A percentile compares a stretch with the other conserved stretches of the same genome.
phyloP scores from a whole-genome alignment of 2,888 invertebrate species.

The Eristalinus sepulchralis region DNA sequence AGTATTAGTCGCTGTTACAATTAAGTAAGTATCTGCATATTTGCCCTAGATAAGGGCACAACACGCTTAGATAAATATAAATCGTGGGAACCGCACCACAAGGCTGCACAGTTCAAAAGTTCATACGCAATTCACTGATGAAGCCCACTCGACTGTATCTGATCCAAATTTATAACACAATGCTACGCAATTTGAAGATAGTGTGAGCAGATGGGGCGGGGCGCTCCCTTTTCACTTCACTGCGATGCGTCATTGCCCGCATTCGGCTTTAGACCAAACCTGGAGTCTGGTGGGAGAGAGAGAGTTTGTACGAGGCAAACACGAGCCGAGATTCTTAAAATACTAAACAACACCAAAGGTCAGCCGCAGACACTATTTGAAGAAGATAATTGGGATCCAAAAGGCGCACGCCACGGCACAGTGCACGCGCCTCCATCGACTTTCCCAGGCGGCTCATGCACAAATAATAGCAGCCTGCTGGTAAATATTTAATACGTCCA shows the following conservation, averaged over 20 bases:
- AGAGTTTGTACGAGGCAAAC: not conserved
- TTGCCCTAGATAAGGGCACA: not conserved
- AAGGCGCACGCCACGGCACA: not conserved
- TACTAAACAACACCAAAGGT: not conserved
- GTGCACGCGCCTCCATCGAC: not conserved
- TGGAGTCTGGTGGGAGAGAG: not conserved
- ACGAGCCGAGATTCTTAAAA: not conserved
- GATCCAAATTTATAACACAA: conserved; percentile 15
- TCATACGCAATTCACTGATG: conserved; percentile 49
- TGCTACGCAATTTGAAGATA: conserved; percentile 17
- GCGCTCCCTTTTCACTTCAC: conserved; percentile 20
- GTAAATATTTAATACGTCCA: not conserved
- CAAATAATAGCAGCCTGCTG: not conserved
- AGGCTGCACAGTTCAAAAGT: conserved; percentile 54
- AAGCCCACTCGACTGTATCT: conserved; percentile 24
- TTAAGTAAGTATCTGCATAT: conserved; percentile 84
- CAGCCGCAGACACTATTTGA: not conserved
- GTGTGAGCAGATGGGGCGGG: not conserved
- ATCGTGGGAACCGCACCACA: conserved; percentile 53
- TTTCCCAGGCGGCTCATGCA: not conserved
- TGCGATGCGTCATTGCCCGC: conserved; percentile 19
- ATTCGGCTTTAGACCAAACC: not conserved
- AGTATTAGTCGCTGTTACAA: conserved; percentile 89
- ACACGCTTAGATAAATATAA: not conserved
- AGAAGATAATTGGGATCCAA: not conserved